These are phyloP conservation scores for Pentalonia nigronervosa DNA, from an alignment of 1,140 invertebrate genomes.

Conservation along the genomic window DNA sequence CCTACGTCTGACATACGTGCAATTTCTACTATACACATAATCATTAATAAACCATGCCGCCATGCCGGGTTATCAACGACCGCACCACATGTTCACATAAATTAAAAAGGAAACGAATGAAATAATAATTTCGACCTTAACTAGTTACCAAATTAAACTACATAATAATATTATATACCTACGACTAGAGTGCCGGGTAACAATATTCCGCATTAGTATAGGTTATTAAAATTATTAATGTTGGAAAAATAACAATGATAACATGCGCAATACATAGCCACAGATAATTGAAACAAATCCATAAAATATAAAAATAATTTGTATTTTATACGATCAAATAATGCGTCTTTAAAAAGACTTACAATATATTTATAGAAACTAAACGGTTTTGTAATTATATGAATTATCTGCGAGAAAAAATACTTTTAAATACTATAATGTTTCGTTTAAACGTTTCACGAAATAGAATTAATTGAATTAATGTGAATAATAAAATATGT, in stretches of 20 bases:
- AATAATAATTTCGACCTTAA: neutral
- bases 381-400: neutral
- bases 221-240: no score
- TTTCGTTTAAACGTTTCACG: neutral
- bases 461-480: neutral
- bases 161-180: neutral
- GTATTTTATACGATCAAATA: neutral
- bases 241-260: neutral
- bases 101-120: conserved; percentile 38
- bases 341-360: neutral
- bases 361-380: neutral
- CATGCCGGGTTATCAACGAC: conserved; percentile 36
- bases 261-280: neutral
- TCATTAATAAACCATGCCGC: neutral
- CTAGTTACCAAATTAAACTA: neutral
- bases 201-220: neutral
- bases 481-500: conserved; percentile 11
- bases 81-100: conserved; percentile 26
- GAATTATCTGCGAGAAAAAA: neutral
- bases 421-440: neutral
- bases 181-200: neutral
- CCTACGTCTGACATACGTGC: conserved; percentile 41
- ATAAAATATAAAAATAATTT: neutral
- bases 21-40: neutral
- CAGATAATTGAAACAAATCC: neutral